Evolutionary conservation across 2,797 vertebrate species (phyloP), one percentile per base, ranked within the genome.

Genomic region (Lithobates pipiens): DNA sequence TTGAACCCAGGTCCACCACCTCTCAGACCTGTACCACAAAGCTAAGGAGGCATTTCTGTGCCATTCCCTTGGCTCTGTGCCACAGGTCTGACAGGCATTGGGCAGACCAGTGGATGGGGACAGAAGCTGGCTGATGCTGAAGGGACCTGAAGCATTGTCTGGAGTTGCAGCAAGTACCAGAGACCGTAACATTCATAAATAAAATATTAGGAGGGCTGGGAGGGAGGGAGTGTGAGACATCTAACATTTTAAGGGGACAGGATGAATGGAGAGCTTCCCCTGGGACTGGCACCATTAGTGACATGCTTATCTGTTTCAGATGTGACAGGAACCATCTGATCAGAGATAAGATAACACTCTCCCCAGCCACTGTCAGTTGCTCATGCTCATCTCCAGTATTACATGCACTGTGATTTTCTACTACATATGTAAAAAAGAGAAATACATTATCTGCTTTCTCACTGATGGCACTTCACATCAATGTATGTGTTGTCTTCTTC

Each of bases 221-320:
- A 21, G 50, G 84, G 76, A 50, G 50, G 78, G 50, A 57, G 71
- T 65, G 34, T 80, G 61, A 32, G 61, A 71, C 72, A 83, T 70
- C 44, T 67, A 76, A 79, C 77, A 86, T 77, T 75, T 85, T 70
- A 76, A 76, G 73, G 78, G 46, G 67, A 86, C 78, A 86, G 85
- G 85, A 86, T 71, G 67, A 76, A 65, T 72, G 77, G 36, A 86
- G 67, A 72, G 57, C 78, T 68, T 86, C 85, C 75, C 77, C 42
- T 77, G 50, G 68, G 75, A 82, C 85, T 67, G 72, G 57, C 75
- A 84, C 67, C 68, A 70, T 70, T 84, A 84, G 36, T 83, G 74
- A 84, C 82, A 25, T 39, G 8, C 72, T 83, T 76, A 83, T 54
- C 81, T 75, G 29, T 83, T 76, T 34, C 57, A 76, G 42, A 42